A percentile compares a stretch with the other conserved stretches of the same genome.
These are phyloP conservation scores for Umimayanthus kanabou DNA, from an alignment of 92 coral and sea anemone species.

Conservation along the genomic window DNA sequence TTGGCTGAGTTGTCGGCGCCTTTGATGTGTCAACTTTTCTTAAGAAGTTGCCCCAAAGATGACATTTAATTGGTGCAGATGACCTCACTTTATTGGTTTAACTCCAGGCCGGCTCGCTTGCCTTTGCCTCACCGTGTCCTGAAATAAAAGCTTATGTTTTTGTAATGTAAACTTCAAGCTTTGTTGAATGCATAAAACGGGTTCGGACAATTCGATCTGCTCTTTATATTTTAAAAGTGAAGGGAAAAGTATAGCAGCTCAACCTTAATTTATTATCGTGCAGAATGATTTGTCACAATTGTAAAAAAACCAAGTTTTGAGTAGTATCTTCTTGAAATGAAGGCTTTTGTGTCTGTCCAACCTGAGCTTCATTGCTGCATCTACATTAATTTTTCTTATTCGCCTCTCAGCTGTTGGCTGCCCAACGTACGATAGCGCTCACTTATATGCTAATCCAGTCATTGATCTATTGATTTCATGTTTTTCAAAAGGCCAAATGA, in stretches of 20 bases:
- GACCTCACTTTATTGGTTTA: constrained; percentile 44
- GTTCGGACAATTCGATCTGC: background rate
- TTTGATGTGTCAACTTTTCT: constrained; percentile 37
- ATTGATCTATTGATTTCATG: constrained; percentile 2
- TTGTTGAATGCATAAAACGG: background rate
- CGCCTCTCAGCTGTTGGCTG: constrained; percentile 21
- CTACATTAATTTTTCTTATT: background rate
- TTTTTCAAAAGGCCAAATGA: background rate
- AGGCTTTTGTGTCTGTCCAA: too few species aligned
- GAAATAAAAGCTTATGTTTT: constrained; percentile 28
- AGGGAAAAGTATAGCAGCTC: background rate
- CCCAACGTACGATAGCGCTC: background rate
- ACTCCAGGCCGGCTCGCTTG: constrained; percentile 38
- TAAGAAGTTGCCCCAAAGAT: constrained; percentile 32
- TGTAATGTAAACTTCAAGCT: constrained; percentile 42
- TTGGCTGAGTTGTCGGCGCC: constrained; percentile 31
- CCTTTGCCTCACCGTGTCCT: constrained; percentile 7
- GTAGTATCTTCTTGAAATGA: too few species aligned
- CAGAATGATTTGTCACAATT: too few species aligned
- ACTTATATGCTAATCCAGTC: constrained; percentile 14
- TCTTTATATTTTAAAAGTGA: background rate
- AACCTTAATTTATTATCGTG: too few species aligned
- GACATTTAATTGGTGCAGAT: constrained; percentile 42
- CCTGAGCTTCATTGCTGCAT: background rate
- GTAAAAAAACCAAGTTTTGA: too few species aligned